A percentile compares a stretch with the other conserved stretches of the same genome.
Evolutionary conservation across 1,140 invertebrate species (phyloP).

Genomic region (Hylyphantes graminicola): DNA sequence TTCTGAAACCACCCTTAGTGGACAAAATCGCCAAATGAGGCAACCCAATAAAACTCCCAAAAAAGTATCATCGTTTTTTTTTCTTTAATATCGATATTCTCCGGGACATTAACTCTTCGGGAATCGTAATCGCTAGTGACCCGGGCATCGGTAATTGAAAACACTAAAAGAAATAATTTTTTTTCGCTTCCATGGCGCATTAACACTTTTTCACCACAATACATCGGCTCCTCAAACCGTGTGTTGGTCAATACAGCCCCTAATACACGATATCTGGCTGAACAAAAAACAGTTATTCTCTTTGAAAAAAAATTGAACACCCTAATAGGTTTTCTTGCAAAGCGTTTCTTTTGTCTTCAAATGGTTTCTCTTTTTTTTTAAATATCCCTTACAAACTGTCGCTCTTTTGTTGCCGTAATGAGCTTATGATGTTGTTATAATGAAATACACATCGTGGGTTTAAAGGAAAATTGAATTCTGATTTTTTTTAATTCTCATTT

Average conservation of each 20-base stretch:
- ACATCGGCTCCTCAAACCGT: constrained; percentile 35
- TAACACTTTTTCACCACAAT: constrained; percentile 12
- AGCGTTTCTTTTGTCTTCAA: constrained; percentile 29
- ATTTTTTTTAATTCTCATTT: no score
- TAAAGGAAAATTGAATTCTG: no score
- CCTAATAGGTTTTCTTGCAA: constrained; percentile 45
- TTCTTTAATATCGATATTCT: constrained; percentile 40
- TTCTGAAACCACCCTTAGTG: background rate
- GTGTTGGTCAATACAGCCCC: constrained; percentile 43
- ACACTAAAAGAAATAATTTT: background rate
- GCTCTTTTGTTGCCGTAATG: constrained; percentile 24
- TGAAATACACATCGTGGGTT: constrained; percentile 4
- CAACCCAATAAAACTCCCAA: no score
- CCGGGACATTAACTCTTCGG: constrained; percentile 33
- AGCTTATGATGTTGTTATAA: constrained; percentile 43
- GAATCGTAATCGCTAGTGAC: constrained; percentile 31
- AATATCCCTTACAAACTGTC: background rate
- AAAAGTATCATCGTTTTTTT: constrained; percentile 12
- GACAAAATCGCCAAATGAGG: background rate
- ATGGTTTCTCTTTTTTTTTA: constrained; percentile 1
- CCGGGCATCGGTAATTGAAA: constrained; percentile 37
- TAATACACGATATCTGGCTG: constrained; percentile 30
- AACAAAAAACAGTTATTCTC: background rate
- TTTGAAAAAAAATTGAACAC: background rate
- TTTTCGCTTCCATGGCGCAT: background rate